Evolutionary conservation across 2,797 vertebrate genomes (phyloP).

Genomic region (Botia almorhae): DNA sequence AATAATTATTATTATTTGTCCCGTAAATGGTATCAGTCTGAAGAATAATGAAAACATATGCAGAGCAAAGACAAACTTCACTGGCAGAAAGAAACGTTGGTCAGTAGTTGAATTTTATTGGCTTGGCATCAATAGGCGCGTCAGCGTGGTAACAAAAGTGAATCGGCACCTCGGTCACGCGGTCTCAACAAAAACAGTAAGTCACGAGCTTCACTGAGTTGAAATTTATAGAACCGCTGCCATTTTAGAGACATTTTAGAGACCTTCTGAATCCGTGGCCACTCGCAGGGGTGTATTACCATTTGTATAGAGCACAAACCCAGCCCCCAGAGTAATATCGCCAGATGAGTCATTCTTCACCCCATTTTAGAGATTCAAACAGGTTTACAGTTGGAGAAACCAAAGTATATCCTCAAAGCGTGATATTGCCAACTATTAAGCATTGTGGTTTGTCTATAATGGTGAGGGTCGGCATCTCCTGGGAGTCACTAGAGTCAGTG

Average conservation of each 20-base stretch:
- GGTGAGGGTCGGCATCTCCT: slow-evolving; percentile 3
- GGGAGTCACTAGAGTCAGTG: slow-evolving; percentile 38
- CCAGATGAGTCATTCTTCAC: neutral
- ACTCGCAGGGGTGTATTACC: neutral
- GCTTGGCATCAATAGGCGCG: neutral
- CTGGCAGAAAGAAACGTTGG: neutral
- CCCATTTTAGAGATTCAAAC: neutral
- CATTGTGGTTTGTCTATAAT: slow-evolving; percentile 15
- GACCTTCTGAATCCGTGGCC: neutral
- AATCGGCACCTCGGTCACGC: neutral
- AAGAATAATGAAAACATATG: neutral
- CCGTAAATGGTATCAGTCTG: neutral
- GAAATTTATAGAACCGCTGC: neutral
- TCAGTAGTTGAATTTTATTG: neutral
- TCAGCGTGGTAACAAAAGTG: neutral
- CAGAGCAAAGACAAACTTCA: neutral
- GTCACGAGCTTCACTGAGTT: neutral
- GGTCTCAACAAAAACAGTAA: neutral
- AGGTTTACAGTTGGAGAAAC: neutral
- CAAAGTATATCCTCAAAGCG: neutral
- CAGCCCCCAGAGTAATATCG: neutral
- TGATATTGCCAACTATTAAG: slow-evolving; percentile 1
- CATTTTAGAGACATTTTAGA: neutral
- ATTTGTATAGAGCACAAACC: slow-evolving; percentile 10
- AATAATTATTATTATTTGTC: neutral